Evolutionary conservation across 2,888 invertebrate species (phyloP).

Genomic region (Callyntrura guangdongensis): DNA sequence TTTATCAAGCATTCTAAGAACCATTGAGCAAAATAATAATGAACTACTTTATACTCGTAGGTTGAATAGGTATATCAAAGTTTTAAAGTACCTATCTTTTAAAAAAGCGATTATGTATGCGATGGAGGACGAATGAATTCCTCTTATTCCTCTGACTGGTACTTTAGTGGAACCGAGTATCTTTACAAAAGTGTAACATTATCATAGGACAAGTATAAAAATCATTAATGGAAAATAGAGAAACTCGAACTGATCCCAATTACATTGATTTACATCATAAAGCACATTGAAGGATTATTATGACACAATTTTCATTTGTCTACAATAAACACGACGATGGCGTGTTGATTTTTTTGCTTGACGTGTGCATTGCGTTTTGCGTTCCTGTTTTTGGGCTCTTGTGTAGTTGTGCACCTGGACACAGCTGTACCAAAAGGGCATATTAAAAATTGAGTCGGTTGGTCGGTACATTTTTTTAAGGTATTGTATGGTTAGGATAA

Average conservation of each 20-base stretch:
- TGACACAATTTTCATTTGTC: not conserved
- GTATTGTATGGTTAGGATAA: not conserved
- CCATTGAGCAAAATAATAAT: too few relatives aligned
- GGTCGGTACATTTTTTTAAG: not conserved
- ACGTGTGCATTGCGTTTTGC: not conserved
- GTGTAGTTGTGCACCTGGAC: not conserved
- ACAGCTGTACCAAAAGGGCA: not conserved
- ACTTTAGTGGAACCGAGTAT: too few relatives aligned
- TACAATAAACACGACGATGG: not conserved
- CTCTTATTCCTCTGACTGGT: too few relatives aligned
- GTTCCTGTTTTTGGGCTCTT: too few relatives aligned
- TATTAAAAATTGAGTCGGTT: not conserved
- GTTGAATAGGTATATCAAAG: too few relatives aligned
- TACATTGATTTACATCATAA: constrained; percentile 20
- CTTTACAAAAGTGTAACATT: too few relatives aligned
- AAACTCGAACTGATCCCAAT: not conserved
- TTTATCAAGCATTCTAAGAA: too few relatives aligned
- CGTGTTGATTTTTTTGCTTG: not conserved
- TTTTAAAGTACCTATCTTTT: too few relatives aligned
- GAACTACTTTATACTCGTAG: too few relatives aligned
- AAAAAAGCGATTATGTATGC: too few relatives aligned
- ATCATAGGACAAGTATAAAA: not conserved
- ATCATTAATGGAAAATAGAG: not conserved
- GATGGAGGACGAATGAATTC: too few relatives aligned
- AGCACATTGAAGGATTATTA: constrained; percentile 26